Percentiles rank a stretch among this genome's conserved stretches.
phyloP scores from a whole-genome alignment of 2,797 vertebrate species.

The Artibeus jamaicensis region DNA sequence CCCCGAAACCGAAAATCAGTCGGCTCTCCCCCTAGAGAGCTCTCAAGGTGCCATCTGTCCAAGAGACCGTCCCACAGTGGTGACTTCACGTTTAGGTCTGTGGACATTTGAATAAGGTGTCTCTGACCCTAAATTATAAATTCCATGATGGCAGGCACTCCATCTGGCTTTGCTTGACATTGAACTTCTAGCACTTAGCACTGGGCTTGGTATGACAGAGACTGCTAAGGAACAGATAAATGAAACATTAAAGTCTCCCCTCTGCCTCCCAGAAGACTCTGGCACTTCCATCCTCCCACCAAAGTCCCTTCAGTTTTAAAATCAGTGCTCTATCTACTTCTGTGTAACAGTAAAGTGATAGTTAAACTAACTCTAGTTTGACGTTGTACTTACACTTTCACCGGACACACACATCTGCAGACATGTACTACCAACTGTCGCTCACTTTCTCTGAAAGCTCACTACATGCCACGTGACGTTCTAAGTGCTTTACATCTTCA shows the following conservation, averaged over 20 bases:
- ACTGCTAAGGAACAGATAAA: background rate
- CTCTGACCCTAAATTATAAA: background rate
- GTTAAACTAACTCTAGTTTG: conserved; percentile 6
- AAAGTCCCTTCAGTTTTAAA: conserved; percentile 24
- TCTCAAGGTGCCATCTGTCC: background rate
- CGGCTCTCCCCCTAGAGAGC: background rate
- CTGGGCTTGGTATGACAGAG: background rate
- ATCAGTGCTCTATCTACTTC: conserved; percentile 15
- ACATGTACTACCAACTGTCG: background rate
- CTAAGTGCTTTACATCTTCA: background rate
- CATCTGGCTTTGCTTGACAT: background rate
- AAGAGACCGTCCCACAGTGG: background rate
- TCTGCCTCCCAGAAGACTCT: background rate
- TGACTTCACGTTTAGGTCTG: background rate
- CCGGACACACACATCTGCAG: background rate
- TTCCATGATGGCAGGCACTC: background rate
- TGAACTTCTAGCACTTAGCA: background rate
- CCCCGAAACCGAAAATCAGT: background rate
- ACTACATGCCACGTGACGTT: background rate
- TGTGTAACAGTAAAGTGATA: background rate
- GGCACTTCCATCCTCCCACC: background rate
- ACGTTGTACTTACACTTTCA: background rate
- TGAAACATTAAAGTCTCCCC: background rate
- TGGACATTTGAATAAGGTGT: background rate
- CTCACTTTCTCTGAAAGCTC: background rate